These are phyloP conservation scores for Melinaea marsaeus DNA, from an alignment of 2,888 invertebrate genomes.

Conservation along the genomic window DNA sequence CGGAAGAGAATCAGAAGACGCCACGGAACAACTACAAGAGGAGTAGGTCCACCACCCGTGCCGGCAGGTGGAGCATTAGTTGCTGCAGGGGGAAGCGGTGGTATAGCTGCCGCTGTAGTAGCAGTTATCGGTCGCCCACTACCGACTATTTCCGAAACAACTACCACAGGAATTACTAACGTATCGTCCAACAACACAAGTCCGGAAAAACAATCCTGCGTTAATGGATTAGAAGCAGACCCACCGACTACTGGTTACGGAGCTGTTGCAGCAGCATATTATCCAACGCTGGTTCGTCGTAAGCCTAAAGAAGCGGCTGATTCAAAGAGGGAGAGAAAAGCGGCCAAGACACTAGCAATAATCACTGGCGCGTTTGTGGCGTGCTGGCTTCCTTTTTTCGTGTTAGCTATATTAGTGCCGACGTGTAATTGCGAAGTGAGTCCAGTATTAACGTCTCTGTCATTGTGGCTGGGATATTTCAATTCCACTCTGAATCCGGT, in stretches of 20 bases:
- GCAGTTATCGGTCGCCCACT: constrained; percentile 83
- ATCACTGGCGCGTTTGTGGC: constrained; percentile 93
- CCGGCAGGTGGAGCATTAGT: constrained; percentile 79
- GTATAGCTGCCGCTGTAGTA: constrained; percentile 85
- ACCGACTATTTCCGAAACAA: constrained; percentile 84
- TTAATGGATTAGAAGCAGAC: constrained; percentile 81
- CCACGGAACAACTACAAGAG: constrained; percentile 77
- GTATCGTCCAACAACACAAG: constrained; percentile 86
- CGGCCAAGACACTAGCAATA: constrained; percentile 89
- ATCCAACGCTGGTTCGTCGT: constrained; percentile 74
- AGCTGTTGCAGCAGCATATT: constrained; percentile 71
- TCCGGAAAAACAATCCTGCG: constrained; percentile 85
- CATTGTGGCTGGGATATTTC: constrained; percentile 94
- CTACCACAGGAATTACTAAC: constrained; percentile 85
- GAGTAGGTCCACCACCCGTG: constrained; percentile 66
- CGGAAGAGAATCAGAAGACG: constrained; percentile 88
- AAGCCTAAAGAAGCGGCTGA: constrained; percentile 84
- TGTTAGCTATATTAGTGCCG: constrained; percentile 92
- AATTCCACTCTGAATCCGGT: constrained; percentile 93
- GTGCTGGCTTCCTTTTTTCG: constrained; percentile 98
- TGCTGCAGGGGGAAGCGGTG: constrained; percentile 84
- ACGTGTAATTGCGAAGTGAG: constrained; percentile 88
- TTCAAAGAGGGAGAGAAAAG: constrained; percentile 88
- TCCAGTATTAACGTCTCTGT: constrained; percentile 87
- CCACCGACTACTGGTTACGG: constrained; percentile 79